phyloP scores from a whole-genome alignment of 2,888 invertebrate species.

The Lepeophtheirus nordmannii region DNA sequence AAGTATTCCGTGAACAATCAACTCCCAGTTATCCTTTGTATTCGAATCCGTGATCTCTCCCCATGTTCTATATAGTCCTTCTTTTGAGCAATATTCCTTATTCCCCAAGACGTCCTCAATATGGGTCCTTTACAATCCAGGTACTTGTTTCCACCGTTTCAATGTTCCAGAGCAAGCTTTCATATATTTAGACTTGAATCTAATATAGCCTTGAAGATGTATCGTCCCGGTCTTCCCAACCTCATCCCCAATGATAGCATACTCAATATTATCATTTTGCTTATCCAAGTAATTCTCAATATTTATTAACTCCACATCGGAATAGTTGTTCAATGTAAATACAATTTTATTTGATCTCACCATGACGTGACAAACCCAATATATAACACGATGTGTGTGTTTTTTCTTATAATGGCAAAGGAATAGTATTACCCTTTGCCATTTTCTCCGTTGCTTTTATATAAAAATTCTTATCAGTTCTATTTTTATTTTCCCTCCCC shows the following conservation, averaged over 20 bases:
- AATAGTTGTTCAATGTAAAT: too few relatives aligned
- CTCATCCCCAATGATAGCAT: background rate
- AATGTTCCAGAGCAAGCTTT: background rate
- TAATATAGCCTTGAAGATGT: background rate
- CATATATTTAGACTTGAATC: background rate
- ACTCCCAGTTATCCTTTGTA: background rate
- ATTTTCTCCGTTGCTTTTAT: too few relatives aligned
- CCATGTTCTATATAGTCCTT: background rate
- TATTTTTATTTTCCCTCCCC: too few relatives aligned
- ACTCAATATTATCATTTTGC: too few relatives aligned
- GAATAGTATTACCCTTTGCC: too few relatives aligned
- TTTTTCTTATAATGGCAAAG: too few relatives aligned
- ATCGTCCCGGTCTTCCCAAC: background rate
- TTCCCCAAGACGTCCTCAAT: background rate
- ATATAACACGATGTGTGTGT: too few relatives aligned
- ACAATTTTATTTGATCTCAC: background rate
- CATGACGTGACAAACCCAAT: too few relatives aligned
- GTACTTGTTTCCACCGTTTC: background rate
- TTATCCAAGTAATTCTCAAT: too few relatives aligned
- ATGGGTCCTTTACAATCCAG: background rate
- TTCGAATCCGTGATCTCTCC: background rate
- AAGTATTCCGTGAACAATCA: background rate
- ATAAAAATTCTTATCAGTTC: too few relatives aligned
- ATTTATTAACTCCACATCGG: too few relatives aligned
- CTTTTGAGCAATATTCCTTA: background rate